Evolutionary conservation across 2,888 invertebrate genomes (phyloP), one percentile per base, ranked within the genome.

Genomic region (Lottia gigantea): DNA sequence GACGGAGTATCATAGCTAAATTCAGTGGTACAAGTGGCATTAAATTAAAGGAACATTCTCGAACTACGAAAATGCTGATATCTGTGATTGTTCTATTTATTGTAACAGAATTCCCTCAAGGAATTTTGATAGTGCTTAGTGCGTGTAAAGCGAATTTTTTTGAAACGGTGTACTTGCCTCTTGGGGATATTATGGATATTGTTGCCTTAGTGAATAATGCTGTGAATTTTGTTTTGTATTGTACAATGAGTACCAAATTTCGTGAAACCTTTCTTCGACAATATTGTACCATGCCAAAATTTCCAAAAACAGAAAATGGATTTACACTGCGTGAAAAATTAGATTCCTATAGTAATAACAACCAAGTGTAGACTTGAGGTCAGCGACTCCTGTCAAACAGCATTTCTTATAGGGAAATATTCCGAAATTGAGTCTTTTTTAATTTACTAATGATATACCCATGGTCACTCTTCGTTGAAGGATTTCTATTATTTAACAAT

Each of bases 211-310:
- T 96, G 79, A 97, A 97, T 88, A 95, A 96, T 8, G 94, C 95
- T 0, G 94, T 97, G 70, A 97, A 96, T 89, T 97, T 97, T 85
- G 93, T 96, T 73, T 90, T 97, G 40, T 97, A 97, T 87, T 97
- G 96, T 85, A 92, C 94, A 70, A 97, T 97, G 97, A 96, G 95
- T 75, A 92, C 94, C 74, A 96, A 96, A 90, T 97, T 97, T 88
- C 91, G 97, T 3, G 82, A 87, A 67, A 90, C 90, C 4, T 90
- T 90, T 73, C 77, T 86, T 0, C 73, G 79, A 46, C 73, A 84
- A 14, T 84, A 80, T 71, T 85, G 82, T 23, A 64, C 19, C 40
- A 66, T 23, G n/a, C 31, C 25, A 25, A 63, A 55, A 47, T 25
- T n/a, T 45, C 66, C 12, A 23, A 19, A 26, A 46, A 71, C 70